A percentile compares a stretch with the other conserved stretches of the same genome.
These are phyloP conservation scores for Sclerurus mexicanus DNA, from an alignment of 2,113 vertebrate genomes.

Conservation along the genomic window DNA sequence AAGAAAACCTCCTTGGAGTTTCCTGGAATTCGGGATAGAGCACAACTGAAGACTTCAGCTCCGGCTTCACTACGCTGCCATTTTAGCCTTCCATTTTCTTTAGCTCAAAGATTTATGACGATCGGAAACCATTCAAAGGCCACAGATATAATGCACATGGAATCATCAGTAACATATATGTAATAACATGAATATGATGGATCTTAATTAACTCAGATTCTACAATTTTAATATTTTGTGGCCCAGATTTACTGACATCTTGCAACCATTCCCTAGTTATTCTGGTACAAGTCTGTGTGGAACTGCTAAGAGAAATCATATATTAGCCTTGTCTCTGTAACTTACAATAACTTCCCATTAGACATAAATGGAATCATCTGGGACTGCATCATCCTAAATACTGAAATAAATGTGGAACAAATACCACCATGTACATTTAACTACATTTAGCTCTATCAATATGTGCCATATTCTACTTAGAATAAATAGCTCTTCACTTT, in stretches of 20 bases:
- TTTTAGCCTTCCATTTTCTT: not conserved
- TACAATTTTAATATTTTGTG: not conserved
- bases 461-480: not conserved
- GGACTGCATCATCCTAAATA: not conserved
- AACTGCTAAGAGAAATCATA: not conserved
- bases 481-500: slow-evolving; percentile 11
- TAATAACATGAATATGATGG: not conserved
- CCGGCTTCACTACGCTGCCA: not conserved
- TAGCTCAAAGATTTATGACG: not conserved
- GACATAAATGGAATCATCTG: slow-evolving; percentile 8
- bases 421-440: not conserved
- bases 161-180: not conserved
- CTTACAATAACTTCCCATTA: not conserved
- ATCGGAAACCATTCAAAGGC: not conserved
- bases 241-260: slow-evolving; percentile 2
- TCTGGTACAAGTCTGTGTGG: not conserved
- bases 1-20: not conserved
- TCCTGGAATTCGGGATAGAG: not conserved
- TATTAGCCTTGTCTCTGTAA: not conserved
- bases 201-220: not conserved
- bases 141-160: not conserved
- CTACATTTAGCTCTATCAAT: not conserved
- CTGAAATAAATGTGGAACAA: not conserved
- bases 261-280: not conserved
- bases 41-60: not conserved